These are phyloP conservation scores for Cephalopachus bancanus DNA, from an alignment of 2,797 vertebrate genomes.

Conservation along the genomic window DNA sequence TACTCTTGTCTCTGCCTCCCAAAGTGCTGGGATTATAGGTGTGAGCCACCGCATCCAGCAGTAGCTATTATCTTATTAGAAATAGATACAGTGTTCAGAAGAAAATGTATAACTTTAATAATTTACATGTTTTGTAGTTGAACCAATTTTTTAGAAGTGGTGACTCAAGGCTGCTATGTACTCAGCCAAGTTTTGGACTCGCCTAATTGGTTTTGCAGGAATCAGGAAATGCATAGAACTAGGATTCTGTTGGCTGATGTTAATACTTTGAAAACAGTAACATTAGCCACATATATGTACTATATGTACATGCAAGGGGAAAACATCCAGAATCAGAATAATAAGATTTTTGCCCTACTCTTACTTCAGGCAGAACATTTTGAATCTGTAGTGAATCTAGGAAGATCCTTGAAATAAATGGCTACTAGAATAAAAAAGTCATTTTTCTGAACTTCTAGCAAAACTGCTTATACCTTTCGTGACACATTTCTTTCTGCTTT, in stretches of 20 bases:
- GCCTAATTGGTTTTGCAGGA: background rate
- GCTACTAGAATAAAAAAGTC: background rate
- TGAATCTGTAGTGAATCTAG: background rate
- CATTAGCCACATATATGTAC: background rate
- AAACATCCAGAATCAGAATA: conserved; percentile 11
- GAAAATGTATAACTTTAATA: background rate
- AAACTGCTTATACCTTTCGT: background rate
- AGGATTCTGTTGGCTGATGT: background rate
- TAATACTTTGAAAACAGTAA: conserved; percentile 12
- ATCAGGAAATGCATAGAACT: background rate
- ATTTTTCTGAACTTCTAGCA: background rate
- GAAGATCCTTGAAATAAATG: background rate
- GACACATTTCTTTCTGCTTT: background rate
- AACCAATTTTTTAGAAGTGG: background rate
- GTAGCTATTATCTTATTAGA: background rate
- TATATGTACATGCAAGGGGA: background rate
- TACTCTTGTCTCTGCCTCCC: too few relatives aligned
- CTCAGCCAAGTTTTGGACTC: background rate
- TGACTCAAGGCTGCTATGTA: background rate
- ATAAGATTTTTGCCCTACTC: background rate
- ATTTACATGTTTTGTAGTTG: background rate
- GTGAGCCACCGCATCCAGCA: too few relatives aligned
- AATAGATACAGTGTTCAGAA: background rate
- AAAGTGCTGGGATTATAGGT: too few relatives aligned
- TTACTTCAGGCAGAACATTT: background rate